Conservation (phyloP, 2,113 vertebrate species). For the Dasypus novemcinctus region DNA sequence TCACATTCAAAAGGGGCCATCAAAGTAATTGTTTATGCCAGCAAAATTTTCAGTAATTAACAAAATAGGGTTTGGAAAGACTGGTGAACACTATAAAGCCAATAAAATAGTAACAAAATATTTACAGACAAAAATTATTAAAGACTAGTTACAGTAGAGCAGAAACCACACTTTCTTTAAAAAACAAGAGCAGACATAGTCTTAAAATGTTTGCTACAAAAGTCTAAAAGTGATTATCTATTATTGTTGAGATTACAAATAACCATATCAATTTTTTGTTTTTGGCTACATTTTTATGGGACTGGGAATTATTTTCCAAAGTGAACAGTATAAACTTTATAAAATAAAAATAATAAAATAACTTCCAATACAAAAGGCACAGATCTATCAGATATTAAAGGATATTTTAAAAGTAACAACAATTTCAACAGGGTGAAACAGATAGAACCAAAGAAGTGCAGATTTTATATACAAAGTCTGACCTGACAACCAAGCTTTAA, state of each 20-base stretch:
- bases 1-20: constrained; percentile 11
- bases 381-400: neutral
- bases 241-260: neutral
- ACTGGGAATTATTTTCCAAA: neutral
- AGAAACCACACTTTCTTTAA: constrained; percentile 11
- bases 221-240: constrained; percentile 1
- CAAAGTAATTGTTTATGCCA: constrained; percentile 27
- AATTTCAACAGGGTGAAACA: neutral
- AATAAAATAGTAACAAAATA: constrained; percentile 27
- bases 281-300: neutral
- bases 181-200: neutral
- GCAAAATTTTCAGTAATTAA: constrained; percentile 21
- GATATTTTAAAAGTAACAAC: constrained; percentile 14
- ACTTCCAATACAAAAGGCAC: constrained; percentile 17
- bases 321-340: neutral
- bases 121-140: constrained; percentile 47
- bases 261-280: neutral
- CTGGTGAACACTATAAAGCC: neutral
- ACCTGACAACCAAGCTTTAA: neutral
- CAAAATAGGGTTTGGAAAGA: constrained; percentile 35
- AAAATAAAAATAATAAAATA: constrained; percentile 36
- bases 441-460: neutral
- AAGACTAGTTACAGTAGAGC: neutral
- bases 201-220: constrained; percentile 13
- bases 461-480: constrained; percentile 9